Percentiles rank a stretch among this genome's conserved stretches.
These are phyloP conservation scores for Hypothenemus hampei DNA, from an alignment of 1,140 invertebrate species.

Conservation along the genomic window DNA sequence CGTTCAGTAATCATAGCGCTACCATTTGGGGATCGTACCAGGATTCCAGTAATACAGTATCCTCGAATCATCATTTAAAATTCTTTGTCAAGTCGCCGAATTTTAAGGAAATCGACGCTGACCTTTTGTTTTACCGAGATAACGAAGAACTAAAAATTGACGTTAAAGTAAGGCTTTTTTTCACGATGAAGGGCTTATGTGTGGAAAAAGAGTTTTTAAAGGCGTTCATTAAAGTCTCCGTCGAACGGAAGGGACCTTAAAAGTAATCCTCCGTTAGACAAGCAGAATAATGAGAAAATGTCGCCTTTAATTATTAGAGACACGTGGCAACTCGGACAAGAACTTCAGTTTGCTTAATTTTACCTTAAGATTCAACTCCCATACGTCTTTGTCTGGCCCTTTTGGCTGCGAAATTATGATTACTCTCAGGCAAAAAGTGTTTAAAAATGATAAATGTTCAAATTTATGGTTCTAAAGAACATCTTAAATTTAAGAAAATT, in stretches of 20 bases:
- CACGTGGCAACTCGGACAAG: conserved; percentile 28
- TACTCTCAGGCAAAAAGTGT: conserved; percentile 20
- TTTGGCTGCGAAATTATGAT: conserved; percentile 22
- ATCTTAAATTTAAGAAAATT: too few relatives aligned
- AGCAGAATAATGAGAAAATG: conserved; percentile 27
- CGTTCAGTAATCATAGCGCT: conserved; percentile 73
- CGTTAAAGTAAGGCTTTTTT: conserved; percentile 47
- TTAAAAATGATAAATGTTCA: too few relatives aligned
- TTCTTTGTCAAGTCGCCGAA: conserved; percentile 62
- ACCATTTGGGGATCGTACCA: conserved; percentile 63
- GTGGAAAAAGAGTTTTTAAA: background rate
- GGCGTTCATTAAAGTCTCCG: too few relatives aligned
- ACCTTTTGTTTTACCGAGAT: conserved; percentile 57
- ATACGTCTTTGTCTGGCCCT: conserved; percentile 26
- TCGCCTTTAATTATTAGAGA: conserved; percentile 25
- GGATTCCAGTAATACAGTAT: conserved; percentile 58
- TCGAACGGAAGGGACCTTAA: conserved; percentile 15
- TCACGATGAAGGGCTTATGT: background rate
- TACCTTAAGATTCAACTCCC: conserved; percentile 27
- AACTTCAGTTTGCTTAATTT: conserved; percentile 26
- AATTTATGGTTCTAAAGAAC: too few relatives aligned
- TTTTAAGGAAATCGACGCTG: conserved; percentile 61
- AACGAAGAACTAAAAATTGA: conserved; percentile 56
- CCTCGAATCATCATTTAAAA: conserved; percentile 62
- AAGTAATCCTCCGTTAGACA: conserved; percentile 21